phyloP scores from a whole-genome alignment of 2,113 vertebrate species.

The Fukomys damarensis region DNA sequence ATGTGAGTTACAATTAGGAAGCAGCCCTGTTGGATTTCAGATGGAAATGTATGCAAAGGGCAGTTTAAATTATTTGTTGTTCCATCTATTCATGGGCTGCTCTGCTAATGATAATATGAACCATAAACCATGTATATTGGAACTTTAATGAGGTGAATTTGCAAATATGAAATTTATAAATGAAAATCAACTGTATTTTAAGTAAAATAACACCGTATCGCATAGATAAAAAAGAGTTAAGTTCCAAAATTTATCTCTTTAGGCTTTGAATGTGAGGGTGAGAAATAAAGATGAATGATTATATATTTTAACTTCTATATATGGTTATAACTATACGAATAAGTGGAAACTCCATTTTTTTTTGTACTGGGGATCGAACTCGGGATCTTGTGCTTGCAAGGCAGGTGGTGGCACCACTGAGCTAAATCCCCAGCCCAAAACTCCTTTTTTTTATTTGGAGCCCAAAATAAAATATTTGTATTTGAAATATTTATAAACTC shows the following conservation, averaged over 20 bases:
- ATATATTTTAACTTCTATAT: background rate
- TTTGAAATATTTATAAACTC: background rate
- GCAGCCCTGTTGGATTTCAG: background rate
- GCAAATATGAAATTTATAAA: background rate
- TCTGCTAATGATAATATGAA: background rate
- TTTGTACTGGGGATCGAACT: no score
- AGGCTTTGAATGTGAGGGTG: background rate
- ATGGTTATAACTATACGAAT: background rate
- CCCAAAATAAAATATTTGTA: background rate
- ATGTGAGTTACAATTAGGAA: background rate
- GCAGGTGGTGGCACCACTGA: no score
- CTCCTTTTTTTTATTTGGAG: background rate
- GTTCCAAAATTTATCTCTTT: background rate
- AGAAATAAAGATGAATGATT: background rate
- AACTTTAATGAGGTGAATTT: background rate
- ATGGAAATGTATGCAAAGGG: background rate
- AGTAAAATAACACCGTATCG: background rate
- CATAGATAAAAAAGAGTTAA: background rate
- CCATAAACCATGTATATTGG: background rate
- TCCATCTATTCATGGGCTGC: background rate
- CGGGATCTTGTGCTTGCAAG: no score
- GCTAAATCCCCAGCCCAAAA: no score
- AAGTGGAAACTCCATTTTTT: background rate
- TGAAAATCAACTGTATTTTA: background rate
- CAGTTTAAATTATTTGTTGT: no score